A percentile compares a stretch with the other conserved stretches of the same genome.
phyloP scores from a whole-genome alignment of 2,113 vertebrate genomes.

The Cryptoleucopteryx plumbea region DNA sequence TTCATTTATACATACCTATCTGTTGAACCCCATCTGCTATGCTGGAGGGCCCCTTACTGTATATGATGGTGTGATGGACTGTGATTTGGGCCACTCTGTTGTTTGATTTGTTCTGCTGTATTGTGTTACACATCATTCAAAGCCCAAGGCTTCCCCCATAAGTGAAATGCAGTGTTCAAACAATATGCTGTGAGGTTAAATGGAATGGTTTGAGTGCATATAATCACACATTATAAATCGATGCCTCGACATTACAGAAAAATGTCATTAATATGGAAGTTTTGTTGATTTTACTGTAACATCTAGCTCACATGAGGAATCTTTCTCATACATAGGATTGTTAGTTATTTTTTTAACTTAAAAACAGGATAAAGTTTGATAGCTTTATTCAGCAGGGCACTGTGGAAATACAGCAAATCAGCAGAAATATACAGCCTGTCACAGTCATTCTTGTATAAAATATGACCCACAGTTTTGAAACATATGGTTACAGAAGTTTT shows the following conservation, averaged over 20 bases:
- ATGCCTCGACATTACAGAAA: background rate
- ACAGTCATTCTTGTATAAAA: conserved; percentile 72
- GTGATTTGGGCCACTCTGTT: background rate
- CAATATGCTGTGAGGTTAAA: background rate
- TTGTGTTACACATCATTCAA: background rate
- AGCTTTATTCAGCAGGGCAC: conserved; percentile 25
- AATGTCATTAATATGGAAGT: background rate
- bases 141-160: background rate
- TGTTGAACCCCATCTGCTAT: background rate
- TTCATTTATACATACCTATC: background rate
- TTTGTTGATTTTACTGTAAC: background rate
- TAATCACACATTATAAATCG: background rate
- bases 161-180: background rate
- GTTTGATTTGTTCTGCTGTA: background rate
- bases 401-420: conserved; percentile 67
- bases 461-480: conserved; percentile 70
- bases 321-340: background rate
- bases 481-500: conserved; percentile 73
- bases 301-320: background rate
- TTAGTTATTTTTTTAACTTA: background rate
- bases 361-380: conserved; percentile 26
- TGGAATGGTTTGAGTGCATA: background rate
- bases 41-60: background rate
- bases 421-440: conserved; percentile 69
- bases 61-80: background rate